A percentile compares a stretch with the other conserved stretches of the same genome.
phyloP scores from a whole-genome alignment of 2,113 vertebrate genomes.

The Neofelis nebulosa region DNA sequence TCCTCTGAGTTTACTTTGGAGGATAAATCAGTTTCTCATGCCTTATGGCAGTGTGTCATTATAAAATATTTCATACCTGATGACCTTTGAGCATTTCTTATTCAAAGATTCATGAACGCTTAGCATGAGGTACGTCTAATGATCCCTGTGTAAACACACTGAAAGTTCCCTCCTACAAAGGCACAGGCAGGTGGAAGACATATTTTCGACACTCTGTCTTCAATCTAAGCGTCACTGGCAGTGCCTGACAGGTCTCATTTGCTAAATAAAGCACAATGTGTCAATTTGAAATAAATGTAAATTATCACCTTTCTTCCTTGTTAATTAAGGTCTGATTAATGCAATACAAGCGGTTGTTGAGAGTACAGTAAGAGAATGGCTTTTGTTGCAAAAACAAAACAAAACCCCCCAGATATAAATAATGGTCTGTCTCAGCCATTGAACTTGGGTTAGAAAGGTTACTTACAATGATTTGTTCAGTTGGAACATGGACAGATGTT shows the following conservation, averaged over 20 bases:
- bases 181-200: conserved; percentile 82
- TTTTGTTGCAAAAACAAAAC: conserved; percentile 81
- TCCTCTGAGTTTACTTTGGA: conserved; percentile 73
- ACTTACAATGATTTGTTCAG: conserved; percentile 52
- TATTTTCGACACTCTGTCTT: conserved; percentile 83
- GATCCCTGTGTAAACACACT: conserved; percentile 81
- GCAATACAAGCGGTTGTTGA: conserved; percentile 67
- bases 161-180: conserved; percentile 80
- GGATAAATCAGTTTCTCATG: conserved; percentile 84
- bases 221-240: conserved; percentile 76
- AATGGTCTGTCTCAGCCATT: conserved; percentile 29
- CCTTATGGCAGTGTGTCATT: conserved; percentile 83
- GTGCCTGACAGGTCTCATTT: conserved; percentile 84
- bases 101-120: conserved; percentile 83
- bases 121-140: conserved; percentile 77
- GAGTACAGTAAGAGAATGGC: conserved; percentile 53
- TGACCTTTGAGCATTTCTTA: conserved; percentile 81
- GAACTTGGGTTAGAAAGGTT: conserved; percentile 76
- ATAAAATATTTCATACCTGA: conserved; percentile 82
- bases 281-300: conserved; percentile 86
- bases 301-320: conserved; percentile 85
- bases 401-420: conserved; percentile 67
- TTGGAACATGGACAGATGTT: conserved; percentile 70
- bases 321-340: conserved; percentile 84
- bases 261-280: conserved; percentile 82